Evolutionary conservation across 2,888 invertebrate genomes (phyloP), one percentile per base, ranked within the genome.

Genomic region (Scrobipalpa atriplicella): DNA sequence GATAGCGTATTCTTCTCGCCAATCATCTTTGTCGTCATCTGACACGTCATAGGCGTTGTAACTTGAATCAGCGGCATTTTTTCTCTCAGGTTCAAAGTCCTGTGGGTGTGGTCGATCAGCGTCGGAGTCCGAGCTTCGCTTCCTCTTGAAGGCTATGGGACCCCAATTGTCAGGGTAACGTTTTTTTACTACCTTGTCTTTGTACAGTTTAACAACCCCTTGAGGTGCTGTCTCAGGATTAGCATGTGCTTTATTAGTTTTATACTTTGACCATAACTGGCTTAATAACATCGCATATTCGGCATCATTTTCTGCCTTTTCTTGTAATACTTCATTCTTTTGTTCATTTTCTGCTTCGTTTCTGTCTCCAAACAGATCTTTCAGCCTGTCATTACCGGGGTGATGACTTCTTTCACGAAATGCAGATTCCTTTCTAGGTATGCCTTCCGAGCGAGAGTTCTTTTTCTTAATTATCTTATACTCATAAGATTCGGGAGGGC

Each of bases 201-300:
- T 93, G 68, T 88, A 92, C 41, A 92, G 75, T 73, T 90, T 90
- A 0, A 92, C 87, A 5, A 92, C 82, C n/a, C 92, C 92, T 78
- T 90, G 89, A 18, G 86, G 86, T 38, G 82, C 83, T 29, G 79
- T 78, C 62, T 90, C 86, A 67, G 83, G 69, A 71, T 86, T 81
- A 8, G 73, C 71, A 69, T 92, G 89, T 60, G 75, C 81, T 73
- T 88, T 90, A 65, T 87, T 85, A 63, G 86, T 89, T 76, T 93
- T 93, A 74, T 94, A 94, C 77, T 94, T 94, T 39, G 93, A 92
- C 93, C 94, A 94, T 10, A 94, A 83, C 71, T 94, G 91, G 65
- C 93, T 89, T 60, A 95, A 77, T 19, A 94, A 83, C 58, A 93
- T 83, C 7, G 93, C 90, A 73, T 94, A 94, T 71, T 94, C 93